A percentile compares a stretch with the other conserved stretches of the same genome.
phyloP scores from a whole-genome alignment of 2,113 vertebrate genomes.

The Chaenocephalus aceratus region DNA sequence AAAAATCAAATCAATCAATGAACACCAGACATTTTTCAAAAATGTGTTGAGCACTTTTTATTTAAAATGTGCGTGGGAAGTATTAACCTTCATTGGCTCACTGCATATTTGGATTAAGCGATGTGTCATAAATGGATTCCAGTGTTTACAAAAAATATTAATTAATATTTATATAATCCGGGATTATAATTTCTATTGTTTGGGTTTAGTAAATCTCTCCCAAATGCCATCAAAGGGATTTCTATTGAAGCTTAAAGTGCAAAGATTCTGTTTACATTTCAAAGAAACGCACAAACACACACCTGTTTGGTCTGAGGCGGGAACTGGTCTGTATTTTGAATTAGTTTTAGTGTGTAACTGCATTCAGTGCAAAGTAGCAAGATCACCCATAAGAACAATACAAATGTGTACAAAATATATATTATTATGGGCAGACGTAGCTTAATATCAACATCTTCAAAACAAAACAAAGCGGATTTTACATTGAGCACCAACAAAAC shows the following conservation, averaged over 20 bases:
- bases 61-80: background rate
- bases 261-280: slow-evolving; percentile 13
- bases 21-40: background rate
- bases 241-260: background rate
- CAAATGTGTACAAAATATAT: background rate
- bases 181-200: slow-evolving; percentile 26
- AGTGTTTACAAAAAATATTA: slow-evolving; percentile 35
- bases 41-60: background rate
- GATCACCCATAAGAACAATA: background rate
- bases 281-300: background rate
- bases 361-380: background rate
- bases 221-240: background rate
- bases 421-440: background rate
- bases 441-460: background rate
- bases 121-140: slow-evolving; percentile 30
- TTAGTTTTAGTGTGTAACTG: no score
- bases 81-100: background rate
- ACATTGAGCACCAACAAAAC: background rate
- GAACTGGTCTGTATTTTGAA: background rate
- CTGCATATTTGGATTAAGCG: slow-evolving; percentile 15
- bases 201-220: slow-evolving; percentile 7
- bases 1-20: background rate
- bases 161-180: slow-evolving; percentile 5
- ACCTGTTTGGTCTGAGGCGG: background rate
- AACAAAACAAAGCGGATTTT: background rate